Base-by-base conservation (phyloP, 2,888 invertebrate genomes). In the Geotrupes spiniger region DNA sequence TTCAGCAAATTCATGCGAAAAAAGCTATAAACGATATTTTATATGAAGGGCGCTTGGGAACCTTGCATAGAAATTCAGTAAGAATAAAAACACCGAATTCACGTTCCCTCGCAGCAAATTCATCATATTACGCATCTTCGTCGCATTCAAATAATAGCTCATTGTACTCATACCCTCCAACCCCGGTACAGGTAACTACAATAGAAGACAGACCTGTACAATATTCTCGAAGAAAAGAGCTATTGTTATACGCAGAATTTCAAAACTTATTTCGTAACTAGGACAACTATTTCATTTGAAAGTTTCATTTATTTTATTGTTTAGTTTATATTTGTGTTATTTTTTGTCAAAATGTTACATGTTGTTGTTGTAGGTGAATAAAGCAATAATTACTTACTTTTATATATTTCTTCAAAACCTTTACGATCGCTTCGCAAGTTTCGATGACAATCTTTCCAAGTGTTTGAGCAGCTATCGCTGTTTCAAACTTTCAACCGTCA, bases 351-450 rank as follows among this genome's bases (percentile, higher is more conserved):
- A 21, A 21, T 21, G 6, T 21, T n/a, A n/a, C n/a, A n/a, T n/a
- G n/a, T n/a, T n/a, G n/a, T n/a, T n/a, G n/a, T n/a, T n/a, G n/a
- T n/a, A n/a, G n/a, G n/a, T n/a, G 27, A 26, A 26, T 26, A 26
- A 26, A 26, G n/a, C 27, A 26, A 29, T 29, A 8, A 29, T n/a
- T 17, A 37, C 42, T 26, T 17, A 50, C 46, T 42, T 45, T 46
- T 14, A 50, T 46, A 21, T 46, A 46, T 36, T 36, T 31, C 17
- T 50, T 46, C 10, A 50, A 42, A 26, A 15, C 38, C 10, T 26
- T 33, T 25, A 15, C 15, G 12, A 50, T 50, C 28, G 50, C 50
- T 21, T 29, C 31, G 36, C 46, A 46, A 8, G 50, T 45, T 21
- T 49, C 50, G 11, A 33, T 28, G 11, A 46, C 15, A 31, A 50